A percentile compares a stretch with the other conserved stretches of the same genome.
Evolutionary conservation across 2,888 invertebrate genomes (phyloP).

Genomic region (Listrodromus nycthemerus): DNA sequence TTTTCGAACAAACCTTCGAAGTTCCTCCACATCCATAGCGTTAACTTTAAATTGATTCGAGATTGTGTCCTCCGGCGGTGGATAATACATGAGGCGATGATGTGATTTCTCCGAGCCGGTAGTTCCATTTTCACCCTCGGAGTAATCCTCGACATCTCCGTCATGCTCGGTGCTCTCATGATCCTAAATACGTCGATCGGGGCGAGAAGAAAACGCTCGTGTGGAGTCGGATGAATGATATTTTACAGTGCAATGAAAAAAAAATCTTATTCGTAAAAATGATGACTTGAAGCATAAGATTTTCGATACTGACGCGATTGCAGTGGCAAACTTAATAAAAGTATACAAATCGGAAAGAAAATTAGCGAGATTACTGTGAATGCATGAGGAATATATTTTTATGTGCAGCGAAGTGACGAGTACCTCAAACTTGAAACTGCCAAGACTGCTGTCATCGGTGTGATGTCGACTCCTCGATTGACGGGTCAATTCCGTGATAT

Average conservation of each 20-base stretch:
- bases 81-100: slow-evolving; percentile 90
- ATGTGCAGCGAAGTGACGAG: slow-evolving; percentile 62
- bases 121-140: slow-evolving; percentile 88
- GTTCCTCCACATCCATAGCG: slow-evolving; percentile 94
- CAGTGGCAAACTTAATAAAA: slow-evolving; percentile 29
- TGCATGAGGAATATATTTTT: slow-evolving; percentile 12
- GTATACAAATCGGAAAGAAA: slow-evolving; percentile 11
- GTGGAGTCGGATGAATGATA: slow-evolving; percentile 63
- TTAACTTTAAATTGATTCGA: slow-evolving; percentile 93
- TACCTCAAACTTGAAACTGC: slow-evolving; percentile 90
- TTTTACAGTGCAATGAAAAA: slow-evolving; percentile 58
- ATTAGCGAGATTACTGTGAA: slow-evolving; percentile 8
- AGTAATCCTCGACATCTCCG: slow-evolving; percentile 94
- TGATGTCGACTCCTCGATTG: slow-evolving; percentile 87
- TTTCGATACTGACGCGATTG: slow-evolving; percentile 49
- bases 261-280: slow-evolving; percentile 28
- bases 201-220: slow-evolving; percentile 49
- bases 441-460: slow-evolving; percentile 90
- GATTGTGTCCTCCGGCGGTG: slow-evolving; percentile 87
- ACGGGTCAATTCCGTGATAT: slow-evolving; percentile 80
- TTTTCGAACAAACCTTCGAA: slow-evolving; percentile 87
- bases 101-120: slow-evolving; percentile 89
- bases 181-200: slow-evolving; percentile 80
- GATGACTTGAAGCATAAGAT: slow-evolving; percentile 48
- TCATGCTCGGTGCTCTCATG: slow-evolving; percentile 92